Evolutionary conservation across 2,888 invertebrate species (phyloP).

Genomic region (Matsumyia berberina): DNA sequence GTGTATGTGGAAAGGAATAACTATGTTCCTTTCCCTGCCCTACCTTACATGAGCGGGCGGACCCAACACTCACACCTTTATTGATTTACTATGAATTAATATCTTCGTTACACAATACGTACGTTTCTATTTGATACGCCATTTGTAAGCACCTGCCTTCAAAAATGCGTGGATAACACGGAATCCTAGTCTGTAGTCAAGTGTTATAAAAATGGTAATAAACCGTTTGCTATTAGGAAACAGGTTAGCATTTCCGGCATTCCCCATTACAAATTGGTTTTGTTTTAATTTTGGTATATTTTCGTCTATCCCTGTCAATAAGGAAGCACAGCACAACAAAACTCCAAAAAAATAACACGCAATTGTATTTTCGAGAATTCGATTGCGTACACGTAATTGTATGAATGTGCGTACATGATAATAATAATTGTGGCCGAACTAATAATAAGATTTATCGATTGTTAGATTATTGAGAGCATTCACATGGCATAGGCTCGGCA

Average conservation of each 20-base stretch:
- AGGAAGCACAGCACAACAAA: neutral
- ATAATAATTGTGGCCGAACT: too few species aligned
- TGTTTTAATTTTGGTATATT: neutral
- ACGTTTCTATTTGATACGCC: neutral
- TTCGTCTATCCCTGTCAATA: neutral
- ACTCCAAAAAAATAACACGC: neutral
- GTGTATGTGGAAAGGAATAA: neutral
- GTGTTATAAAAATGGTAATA: neutral
- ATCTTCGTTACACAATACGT: neutral
- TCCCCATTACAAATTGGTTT: neutral
- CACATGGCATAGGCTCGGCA: too few species aligned
- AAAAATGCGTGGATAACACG: neutral
- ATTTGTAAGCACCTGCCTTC: neutral
- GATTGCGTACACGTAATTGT: neutral
- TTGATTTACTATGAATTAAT: constrained; percentile 21
- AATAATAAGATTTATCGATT: too few species aligned
- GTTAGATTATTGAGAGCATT: too few species aligned
- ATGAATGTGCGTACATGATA: too few species aligned
- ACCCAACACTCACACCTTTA: constrained; percentile 9
- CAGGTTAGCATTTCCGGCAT: neutral
- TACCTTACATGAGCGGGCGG: neutral
- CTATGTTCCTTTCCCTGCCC: neutral
- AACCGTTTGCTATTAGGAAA: neutral
- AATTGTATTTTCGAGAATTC: neutral
- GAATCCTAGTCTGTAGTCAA: neutral